These are phyloP conservation scores for Malurus elegans DNA, from an alignment of 2,113 vertebrate genomes.

Conservation along the genomic window DNA sequence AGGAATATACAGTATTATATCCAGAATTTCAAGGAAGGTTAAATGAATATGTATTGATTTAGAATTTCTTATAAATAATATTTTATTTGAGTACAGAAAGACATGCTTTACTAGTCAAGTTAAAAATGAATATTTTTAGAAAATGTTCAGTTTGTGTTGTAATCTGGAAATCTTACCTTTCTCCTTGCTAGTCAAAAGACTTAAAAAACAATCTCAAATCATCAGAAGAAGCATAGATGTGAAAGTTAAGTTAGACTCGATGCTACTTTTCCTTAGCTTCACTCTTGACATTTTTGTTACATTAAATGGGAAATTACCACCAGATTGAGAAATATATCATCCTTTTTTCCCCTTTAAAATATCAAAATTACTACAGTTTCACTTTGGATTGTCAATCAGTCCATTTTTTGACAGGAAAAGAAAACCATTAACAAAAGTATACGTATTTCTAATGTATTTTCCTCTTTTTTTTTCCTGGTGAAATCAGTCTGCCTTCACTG, in stretches of 20 bases:
- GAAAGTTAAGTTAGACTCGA: neutral
- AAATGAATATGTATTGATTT: neutral
- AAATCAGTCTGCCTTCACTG: neutral
- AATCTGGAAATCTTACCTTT: neutral
- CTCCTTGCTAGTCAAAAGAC: neutral
- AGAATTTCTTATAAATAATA: neutral
- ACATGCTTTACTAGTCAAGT: neutral
- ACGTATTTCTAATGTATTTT: neutral
- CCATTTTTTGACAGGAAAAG: neutral
- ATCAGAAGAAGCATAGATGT: neutral
- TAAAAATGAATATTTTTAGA: neutral
- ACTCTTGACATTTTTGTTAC: neutral
- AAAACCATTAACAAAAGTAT: neutral
- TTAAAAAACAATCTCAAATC: neutral
- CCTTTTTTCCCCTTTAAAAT: neutral
- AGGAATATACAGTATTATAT: neutral
- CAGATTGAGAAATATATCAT: neutral
- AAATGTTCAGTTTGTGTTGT: neutral
- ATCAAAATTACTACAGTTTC: neutral
- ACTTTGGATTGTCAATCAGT: neutral
- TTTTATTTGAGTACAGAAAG: neutral
- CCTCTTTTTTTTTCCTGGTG: neutral
- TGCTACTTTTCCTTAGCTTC: neutral
- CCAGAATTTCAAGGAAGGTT: neutral
- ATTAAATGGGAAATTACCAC: neutral